Percentiles rank a stretch among this genome's conserved stretches.
Evolutionary conservation across 2,797 vertebrate species (phyloP).

Genomic region (Aphelocoma californica): DNA sequence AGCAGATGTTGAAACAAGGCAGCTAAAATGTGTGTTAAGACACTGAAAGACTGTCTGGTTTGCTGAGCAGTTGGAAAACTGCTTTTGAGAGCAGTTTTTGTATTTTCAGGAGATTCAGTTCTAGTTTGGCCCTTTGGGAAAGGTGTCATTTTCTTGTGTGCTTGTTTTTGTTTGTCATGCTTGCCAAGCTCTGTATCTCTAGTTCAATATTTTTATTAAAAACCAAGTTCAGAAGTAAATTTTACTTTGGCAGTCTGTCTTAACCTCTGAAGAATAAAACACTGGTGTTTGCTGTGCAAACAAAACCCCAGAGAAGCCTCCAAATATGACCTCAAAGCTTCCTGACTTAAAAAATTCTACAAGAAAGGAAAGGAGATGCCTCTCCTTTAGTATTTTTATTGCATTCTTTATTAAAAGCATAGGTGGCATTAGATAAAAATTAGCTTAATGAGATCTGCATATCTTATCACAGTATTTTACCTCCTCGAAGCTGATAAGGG

Average conservation of each 20-base stretch:
- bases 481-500: conserved; percentile 10
- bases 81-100: not conserved
- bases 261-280: conserved; percentile 39
- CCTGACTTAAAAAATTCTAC: not conserved
- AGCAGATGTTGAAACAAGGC: not conserved
- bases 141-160: not conserved
- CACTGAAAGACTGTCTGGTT: not conserved
- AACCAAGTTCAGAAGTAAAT: conserved; percentile 16
- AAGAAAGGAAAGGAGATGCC: not conserved
- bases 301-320: conserved; percentile 39
- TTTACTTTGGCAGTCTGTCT: conserved; percentile 49
- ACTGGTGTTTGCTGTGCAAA: conserved; percentile 54
- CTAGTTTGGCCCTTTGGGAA: not conserved
- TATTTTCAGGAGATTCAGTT: not conserved
- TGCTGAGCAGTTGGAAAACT: not conserved
- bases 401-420: conserved; percentile 41
- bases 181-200: not conserved
- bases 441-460: conserved; percentile 46
- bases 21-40: not conserved
- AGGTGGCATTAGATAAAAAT: conserved; percentile 46
- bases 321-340: not conserved
- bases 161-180: not conserved
- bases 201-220: conserved; percentile 22
- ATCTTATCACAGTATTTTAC: conserved; percentile 45
- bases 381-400: conserved; percentile 54